These are phyloP conservation scores for Mesocricetus auratus DNA, from an alignment of 2,113 vertebrate genomes.

Conservation along the genomic window DNA sequence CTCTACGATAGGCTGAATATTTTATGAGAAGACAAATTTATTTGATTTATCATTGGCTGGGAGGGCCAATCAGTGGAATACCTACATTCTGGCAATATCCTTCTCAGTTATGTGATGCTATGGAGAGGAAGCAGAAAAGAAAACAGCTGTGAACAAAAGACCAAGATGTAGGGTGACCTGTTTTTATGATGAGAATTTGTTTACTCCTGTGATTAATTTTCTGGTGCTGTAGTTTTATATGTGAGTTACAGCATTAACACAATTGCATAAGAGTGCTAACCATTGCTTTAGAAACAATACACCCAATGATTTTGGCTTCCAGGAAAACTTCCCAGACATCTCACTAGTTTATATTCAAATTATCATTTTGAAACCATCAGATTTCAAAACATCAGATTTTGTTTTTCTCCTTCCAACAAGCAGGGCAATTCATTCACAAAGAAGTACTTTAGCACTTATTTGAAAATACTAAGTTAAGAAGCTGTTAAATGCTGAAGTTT, in stretches of 20 bases:
- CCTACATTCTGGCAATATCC: not conserved
- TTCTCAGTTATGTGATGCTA: not conserved
- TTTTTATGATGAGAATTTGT: not conserved
- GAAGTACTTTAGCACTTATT: not conserved
- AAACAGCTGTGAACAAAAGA: not conserved
- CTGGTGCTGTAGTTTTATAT: constrained; percentile 5
- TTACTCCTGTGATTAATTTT: not conserved
- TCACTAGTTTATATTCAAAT: not conserved
- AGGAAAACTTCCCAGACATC: not conserved
- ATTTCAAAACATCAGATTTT: too few relatives aligned
- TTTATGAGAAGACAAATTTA: not conserved
- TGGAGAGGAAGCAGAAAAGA: not conserved
- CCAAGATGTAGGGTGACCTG: not conserved
- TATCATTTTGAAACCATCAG: not conserved
- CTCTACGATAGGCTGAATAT: not conserved
- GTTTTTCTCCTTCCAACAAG: not conserved
- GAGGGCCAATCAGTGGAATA: not conserved
- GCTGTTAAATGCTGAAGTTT: not conserved
- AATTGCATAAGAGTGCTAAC: constrained; percentile 33
- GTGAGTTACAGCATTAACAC: constrained; percentile 10
- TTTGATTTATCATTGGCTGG: not conserved
- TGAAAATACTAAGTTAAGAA: not conserved
- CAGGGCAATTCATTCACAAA: not conserved
- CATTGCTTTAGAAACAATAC: constrained; percentile 54
- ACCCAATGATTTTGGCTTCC: constrained; percentile 28